Conservation (phyloP, 2,113 vertebrate species). For the Phaethornis superciliosus region DNA sequence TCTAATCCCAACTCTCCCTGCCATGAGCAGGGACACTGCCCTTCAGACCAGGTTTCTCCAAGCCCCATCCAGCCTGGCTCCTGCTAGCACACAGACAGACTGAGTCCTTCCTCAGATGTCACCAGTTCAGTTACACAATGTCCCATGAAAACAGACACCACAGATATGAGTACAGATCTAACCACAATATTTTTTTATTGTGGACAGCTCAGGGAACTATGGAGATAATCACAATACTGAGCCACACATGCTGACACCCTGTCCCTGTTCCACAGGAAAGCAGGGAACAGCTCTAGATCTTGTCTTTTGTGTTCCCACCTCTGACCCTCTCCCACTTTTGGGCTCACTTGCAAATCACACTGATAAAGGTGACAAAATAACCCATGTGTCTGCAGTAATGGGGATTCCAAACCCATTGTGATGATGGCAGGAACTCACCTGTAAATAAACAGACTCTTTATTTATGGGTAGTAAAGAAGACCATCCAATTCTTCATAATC, state of each 20-base stretch:
- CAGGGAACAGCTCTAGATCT: neutral
- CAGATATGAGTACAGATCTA: accelerated
- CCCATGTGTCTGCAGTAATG: neutral
- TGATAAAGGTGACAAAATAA: neutral
- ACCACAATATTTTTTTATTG: neutral
- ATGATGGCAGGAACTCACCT: neutral
- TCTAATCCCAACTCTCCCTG: too few species aligned
- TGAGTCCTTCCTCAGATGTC: neutral
- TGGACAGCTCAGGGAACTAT: neutral
- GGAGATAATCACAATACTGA: neutral
- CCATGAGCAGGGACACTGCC: too few species aligned
- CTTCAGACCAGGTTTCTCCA: too few species aligned
- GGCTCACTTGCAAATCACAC: neutral
- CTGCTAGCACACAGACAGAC: too few species aligned
- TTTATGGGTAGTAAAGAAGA: neutral
- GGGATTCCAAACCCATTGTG: neutral
- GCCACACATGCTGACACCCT: neutral
- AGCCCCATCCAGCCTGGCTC: neutral
- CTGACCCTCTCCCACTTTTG: neutral
- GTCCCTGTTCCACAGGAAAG: neutral
- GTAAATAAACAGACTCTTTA: neutral
- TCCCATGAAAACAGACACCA: neutral
- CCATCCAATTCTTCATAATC: neutral
- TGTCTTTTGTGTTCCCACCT: neutral
- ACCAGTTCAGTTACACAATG: neutral